phyloP scores from a whole-genome alignment of 2,888 invertebrate species.

The Cactoblastis cactorum region DNA sequence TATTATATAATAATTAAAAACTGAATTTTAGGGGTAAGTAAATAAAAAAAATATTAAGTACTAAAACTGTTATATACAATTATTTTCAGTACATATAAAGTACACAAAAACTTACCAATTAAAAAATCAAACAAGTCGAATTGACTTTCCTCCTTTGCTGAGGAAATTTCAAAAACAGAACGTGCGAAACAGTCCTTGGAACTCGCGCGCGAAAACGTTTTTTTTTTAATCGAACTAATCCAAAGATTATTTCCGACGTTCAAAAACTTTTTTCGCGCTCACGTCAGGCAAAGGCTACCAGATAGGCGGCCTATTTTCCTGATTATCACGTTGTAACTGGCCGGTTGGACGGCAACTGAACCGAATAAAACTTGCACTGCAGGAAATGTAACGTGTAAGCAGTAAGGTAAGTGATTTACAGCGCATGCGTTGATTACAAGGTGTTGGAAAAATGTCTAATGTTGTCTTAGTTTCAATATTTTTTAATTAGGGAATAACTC shows the following conservation, averaged over 20 bases:
- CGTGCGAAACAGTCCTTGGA: slow-evolving; percentile 3
- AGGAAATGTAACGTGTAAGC: slow-evolving; percentile 17
- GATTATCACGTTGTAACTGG: slow-evolving; percentile 53
- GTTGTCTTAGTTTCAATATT: no score
- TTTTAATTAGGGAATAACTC: no score
- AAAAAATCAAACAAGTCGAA: background rate
- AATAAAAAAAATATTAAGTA: no score
- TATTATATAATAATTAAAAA: no score
- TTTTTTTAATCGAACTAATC: slow-evolving; percentile 33
- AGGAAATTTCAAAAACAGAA: slow-evolving; percentile 14
- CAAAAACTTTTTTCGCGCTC: slow-evolving; percentile 38
- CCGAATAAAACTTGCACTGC: slow-evolving; percentile 7
- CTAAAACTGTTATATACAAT: no score
- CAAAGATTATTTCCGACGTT: slow-evolving; percentile 40
- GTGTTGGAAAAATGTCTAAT: background rate
- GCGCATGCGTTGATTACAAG: slow-evolving; percentile 5
- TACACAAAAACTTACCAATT: background rate
- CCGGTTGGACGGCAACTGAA: slow-evolving; percentile 12
- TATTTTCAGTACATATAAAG: background rate
- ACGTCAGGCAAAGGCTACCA: slow-evolving; percentile 41
- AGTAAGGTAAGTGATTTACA: slow-evolving; percentile 1
- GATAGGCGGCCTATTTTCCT: slow-evolving; percentile 59
- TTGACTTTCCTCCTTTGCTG: background rate
- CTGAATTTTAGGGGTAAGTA: no score
- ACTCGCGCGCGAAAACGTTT: slow-evolving; percentile 24